Base-by-base conservation (phyloP, 2,797 vertebrate genomes). In the Tadarida brasiliensis region DNA sequence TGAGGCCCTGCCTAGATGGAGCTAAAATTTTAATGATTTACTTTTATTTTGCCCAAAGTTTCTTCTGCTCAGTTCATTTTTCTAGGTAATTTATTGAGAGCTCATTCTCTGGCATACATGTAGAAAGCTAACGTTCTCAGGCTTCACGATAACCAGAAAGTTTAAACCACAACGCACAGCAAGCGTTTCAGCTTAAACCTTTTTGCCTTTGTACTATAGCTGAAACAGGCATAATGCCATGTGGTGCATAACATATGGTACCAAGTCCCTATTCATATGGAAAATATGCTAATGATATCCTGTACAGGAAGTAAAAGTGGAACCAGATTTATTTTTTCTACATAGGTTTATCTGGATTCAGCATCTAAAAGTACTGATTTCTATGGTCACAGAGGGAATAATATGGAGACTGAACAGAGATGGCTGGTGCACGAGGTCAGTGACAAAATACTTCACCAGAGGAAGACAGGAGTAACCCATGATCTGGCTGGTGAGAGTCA, bases 241-340 rank as follows among this genome's bases (percentile, higher is more conserved):
- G 57, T 87, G 94, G 91, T 91, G 70, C 77, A 77, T 78, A 89
- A 65, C 96, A 96, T 96, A 96, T 97, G 97, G 84, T 65, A 70
- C 78, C 54, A 28, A 85, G 73, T 82, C 57, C 56, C 49, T 90
- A 59, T 91, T 96, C 71, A 85, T 73, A 90, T 93, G 61, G 94
- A 95, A 95, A 95, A 94, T 83, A 97, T 93, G 95, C 89, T 97
- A 96, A 97, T 92, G 83, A 81, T 65, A 87, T 81, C 88, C 80
- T 84, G 17, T 89, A 90, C 35, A 91, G 56, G 57, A 97, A 96
- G 76, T 90, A 91, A 91, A 14, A 96, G 49, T 85, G 39, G 87
- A 96, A 76, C 35, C 49, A 91, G 74, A 94, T 81, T 88, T 91
- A 87, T 59, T 94, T 97, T 81, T 92, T 73, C 77, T 57, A 5